phyloP scores from a whole-genome alignment of 2,797 vertebrate genomes.

The Xyrichtys novacula region DNA sequence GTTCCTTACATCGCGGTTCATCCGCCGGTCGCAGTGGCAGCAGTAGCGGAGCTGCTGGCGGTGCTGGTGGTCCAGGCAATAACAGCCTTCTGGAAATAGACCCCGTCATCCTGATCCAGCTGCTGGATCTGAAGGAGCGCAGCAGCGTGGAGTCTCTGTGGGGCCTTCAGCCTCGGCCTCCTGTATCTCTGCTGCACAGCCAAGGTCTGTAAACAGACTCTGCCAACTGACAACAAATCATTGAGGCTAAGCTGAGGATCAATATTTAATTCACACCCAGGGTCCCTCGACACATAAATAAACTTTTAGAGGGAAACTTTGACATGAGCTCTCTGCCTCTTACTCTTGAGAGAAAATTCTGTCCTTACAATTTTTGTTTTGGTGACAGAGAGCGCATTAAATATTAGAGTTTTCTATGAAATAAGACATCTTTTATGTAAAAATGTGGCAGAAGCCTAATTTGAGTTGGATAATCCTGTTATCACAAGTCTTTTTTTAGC shows the following conservation, averaged over 20 bases:
- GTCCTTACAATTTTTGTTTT: not conserved
- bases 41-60: conserved; percentile 54
- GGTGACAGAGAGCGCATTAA: not conserved
- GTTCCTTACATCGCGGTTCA: conserved; percentile 82
- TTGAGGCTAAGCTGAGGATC: conserved; percentile 20
- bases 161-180: conserved; percentile 94
- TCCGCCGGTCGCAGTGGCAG: conserved; percentile 37
- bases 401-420: not conserved
- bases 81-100: conserved; percentile 94
- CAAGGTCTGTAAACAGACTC: conserved; percentile 83
- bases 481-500: too few relatives aligned
- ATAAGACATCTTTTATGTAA: too few relatives aligned
- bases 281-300: not conserved
- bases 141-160: conserved; percentile 95
- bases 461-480: too few relatives aligned
- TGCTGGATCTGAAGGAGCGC: conserved; percentile 95
- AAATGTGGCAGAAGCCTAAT: too few relatives aligned
- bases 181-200: conserved; percentile 90
- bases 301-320: not conserved
- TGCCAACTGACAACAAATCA: conserved; percentile 14
- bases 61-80: conserved; percentile 73
- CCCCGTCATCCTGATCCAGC: conserved; percentile 95
- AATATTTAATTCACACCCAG: not conserved
- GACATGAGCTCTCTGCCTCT: too few relatives aligned
- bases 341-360: not conserved